Base-by-base conservation (phyloP, 2,888 invertebrate genomes). In the Pedicia rivosa region DNA sequence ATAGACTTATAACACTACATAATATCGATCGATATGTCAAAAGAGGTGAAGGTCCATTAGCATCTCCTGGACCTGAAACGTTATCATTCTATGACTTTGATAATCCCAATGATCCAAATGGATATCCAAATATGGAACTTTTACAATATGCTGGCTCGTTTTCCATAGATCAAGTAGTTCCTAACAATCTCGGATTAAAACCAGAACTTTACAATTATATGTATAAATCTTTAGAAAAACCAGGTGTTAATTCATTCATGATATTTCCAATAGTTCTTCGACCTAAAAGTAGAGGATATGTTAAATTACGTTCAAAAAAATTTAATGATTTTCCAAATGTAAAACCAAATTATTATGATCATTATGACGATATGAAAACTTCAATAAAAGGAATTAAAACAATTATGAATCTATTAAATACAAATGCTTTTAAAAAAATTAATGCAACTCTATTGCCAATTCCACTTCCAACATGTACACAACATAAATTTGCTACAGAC, bases 101-200 rank as follows among this genome's bases (percentile, higher is more conserved):
- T 43, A 57, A 67, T 41, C 67, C 70, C 1, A 49, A 62, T 10
- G 59, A 63, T 14, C 50, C 48, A 36, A 57, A 57, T 35, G 65
- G 64, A 40, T 67, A 69, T 54, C 79, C 82, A 0, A 79, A 82
- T 50, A 67, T 81, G 36, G 79, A 83, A 52, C 52, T 80, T n/a
- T 67, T 82, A 38, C 67, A 75, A 46, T 60, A 74, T 1, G 72
- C 72, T 4, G 72, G 70, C 3, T 54, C 56, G 7, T 54, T 60
- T 56, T 49, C 66, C 52, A 43, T 67, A 47, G 47, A 50, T 49
- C 15, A 39, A 17, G 36, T 61, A 3, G 51, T 54, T 2, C 48
- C 59, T 42, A 48, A 52, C 45, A 62, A 65, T 15, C 68, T 69
- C 52, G 67, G 59, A 40, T 52, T 69, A 1, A 55, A 61, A 20